Evolutionary conservation across 2,888 invertebrate genomes (phyloP).

Genomic region (Oscheius sp.): DNA sequence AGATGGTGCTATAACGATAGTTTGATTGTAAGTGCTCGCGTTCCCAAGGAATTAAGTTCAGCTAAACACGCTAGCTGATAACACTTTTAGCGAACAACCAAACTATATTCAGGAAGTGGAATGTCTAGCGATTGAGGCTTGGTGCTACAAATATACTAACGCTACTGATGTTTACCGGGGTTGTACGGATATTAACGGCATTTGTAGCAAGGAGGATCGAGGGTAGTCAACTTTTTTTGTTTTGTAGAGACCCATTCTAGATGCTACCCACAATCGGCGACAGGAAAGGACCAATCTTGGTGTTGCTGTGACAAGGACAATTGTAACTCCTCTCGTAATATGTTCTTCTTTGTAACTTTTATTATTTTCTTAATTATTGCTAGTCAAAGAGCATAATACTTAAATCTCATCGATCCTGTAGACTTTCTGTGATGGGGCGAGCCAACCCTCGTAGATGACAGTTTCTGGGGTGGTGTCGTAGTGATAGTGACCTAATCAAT

Average conservation of each 20-base stretch:
- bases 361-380: background rate
- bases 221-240: background rate
- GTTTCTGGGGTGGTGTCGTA: constrained; percentile 88
- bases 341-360: background rate
- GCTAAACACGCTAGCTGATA: background rate
- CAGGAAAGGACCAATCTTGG: constrained; percentile 19
- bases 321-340: constrained; percentile 1
- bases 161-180: constrained; percentile 39
- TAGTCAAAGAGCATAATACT: background rate
- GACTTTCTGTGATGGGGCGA: constrained; percentile 80
- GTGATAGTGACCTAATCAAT: constrained; percentile 87
- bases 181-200: constrained; percentile 45
- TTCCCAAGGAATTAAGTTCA: background rate
- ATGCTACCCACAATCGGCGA: constrained; percentile 9
- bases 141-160: constrained; percentile 47
- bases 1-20: constrained; percentile 5
- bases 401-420: constrained; percentile 77
- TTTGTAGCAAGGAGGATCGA: constrained; percentile 42
- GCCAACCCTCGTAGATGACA: constrained; percentile 89
- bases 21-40: background rate
- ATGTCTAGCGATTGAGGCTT: constrained; percentile 41
- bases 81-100: background rate
- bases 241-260: background rate
- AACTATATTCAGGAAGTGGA: constrained; percentile 24
- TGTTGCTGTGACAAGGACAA: constrained; percentile 25